Evolutionary conservation across 1,140 invertebrate genomes (phyloP).

Genomic region (Contarinia nasturtii): DNA sequence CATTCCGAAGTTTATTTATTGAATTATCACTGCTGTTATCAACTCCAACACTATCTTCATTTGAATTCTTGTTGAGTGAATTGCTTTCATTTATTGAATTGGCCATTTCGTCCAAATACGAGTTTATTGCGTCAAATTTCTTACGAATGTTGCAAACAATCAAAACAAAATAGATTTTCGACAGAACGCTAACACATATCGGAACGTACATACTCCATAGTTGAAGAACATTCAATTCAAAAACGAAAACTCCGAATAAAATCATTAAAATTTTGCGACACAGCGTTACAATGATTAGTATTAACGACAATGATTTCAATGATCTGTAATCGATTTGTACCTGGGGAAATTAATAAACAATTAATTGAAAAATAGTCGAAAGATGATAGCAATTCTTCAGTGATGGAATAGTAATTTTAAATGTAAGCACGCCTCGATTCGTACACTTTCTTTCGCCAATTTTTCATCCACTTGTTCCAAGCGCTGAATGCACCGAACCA

Average conservation of each 20-base stretch:
- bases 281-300: conserved; percentile 15
- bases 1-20: background rate
- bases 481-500: conserved; percentile 17
- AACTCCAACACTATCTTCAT: conserved; percentile 11
- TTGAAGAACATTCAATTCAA: conserved; percentile 1
- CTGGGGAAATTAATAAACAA: no score
- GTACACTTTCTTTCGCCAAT: conserved; percentile 12
- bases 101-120: conserved; percentile 14
- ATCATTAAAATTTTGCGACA: conserved; percentile 12
- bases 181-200: conserved; percentile 17
- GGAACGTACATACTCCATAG: conserved; percentile 17
- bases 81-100: conserved; percentile 2
- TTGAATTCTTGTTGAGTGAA: conserved; percentile 9
- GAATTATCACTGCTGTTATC: conserved; percentile 4
- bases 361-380: no score
- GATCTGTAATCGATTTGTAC: conserved; percentile 12
- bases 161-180: conserved; percentile 22
- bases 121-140: conserved; percentile 18
- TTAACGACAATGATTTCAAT: conserved; percentile 10
- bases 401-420: no score
- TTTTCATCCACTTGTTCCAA: conserved; percentile 17
- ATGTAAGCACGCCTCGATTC: no score
- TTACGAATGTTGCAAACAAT: conserved; percentile 17
- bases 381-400: no score
- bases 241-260: conserved; percentile 7